Base-by-base conservation (phyloP, 2,113 vertebrate species). In the Notiomystis cincta region DNA sequence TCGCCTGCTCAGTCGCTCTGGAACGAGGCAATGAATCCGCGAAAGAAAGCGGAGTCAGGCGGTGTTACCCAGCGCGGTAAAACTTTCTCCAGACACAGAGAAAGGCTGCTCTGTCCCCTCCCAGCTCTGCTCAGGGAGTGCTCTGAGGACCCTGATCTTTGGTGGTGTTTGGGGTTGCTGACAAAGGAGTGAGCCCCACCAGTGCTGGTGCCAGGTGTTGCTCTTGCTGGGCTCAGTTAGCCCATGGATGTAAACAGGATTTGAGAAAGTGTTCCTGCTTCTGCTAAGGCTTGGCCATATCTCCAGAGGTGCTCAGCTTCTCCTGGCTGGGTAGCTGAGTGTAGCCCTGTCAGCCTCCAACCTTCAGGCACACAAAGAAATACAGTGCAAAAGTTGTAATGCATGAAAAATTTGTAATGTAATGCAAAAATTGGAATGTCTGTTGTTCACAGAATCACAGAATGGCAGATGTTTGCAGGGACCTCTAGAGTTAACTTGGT, bases 1-100 rank as follows among this genome's bases (percentile, higher is more conserved):
- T 95, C 0, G 50, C 71, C 92, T 94, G 88, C 7, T 35, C 92
- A 93, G 86, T 89, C 28, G 4, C 79, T 95, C 76, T 92, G 95
- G 82, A 97, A 92, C 6, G 15, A 97, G 79, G 90, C 79, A 93
- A 77, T 90, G 95, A 95, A 96, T 82, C 82, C 0, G 0, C 2
- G 31, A 51, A 87, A 87, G 90, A 94, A 94, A 95, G 86, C 40
- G 56, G 71, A 96, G 91, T 66, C 45, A 88, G 62, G 58, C 0
- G 0, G 50, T 51, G 88, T 87, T 80, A 83, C 83, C 56, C 64
- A 35, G 79, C 0, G 2, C 72, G 73, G 80, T 62, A 78, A 92
- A 95, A 86, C 82, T 93, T 92, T 83, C 53, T 65, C 62, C 71
- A 86, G 61, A 50, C 82, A 86, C 88, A 66, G 50, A 20, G 35